Evolutionary conservation across 2,797 vertebrate genomes (phyloP).

Genomic region (Phyllotis vaccarum): DNA sequence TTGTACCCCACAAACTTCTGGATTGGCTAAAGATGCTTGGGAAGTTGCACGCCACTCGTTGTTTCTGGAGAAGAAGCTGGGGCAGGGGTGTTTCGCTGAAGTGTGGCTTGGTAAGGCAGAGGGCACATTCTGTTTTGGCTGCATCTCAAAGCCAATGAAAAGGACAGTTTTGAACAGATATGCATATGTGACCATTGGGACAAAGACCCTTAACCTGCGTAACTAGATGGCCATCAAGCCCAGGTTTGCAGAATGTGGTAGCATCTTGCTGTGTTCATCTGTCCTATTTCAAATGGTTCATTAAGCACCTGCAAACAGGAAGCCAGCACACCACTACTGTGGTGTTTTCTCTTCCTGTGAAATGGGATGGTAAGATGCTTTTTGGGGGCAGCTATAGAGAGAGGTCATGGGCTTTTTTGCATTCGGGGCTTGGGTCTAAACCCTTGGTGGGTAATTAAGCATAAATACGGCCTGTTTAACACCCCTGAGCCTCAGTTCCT

Average conservation of each 20-base stretch:
- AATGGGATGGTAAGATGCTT: slow-evolving; percentile 49
- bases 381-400: background rate
- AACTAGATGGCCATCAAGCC: background rate
- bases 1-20: slow-evolving; percentile 96
- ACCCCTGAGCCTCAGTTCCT: slow-evolving; percentile 55
- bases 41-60: slow-evolving; percentile 95
- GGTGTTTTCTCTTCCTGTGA: slow-evolving; percentile 57
- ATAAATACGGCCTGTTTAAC: slow-evolving; percentile 6
- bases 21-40: slow-evolving; percentile 99
- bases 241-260: background rate
- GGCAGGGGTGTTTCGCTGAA: slow-evolving; percentile 99
- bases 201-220: slow-evolving; percentile 1
- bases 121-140: slow-evolving; percentile 88
- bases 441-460: slow-evolving; percentile 17
- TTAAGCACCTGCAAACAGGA: slow-evolving; percentile 34
- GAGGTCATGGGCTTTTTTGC: background rate
- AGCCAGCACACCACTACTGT: background rate
- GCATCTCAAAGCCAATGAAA: slow-evolving; percentile 84
- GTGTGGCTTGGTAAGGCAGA: slow-evolving; percentile 99
- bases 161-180: slow-evolving; percentile 80
- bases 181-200: background rate
- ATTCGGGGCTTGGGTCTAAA: background rate
- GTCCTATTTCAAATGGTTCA: background rate
- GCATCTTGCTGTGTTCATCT: background rate
- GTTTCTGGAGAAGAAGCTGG: slow-evolving; percentile 96